Evolutionary conservation across 2,888 invertebrate genomes (phyloP).

Genomic region (Pemphredon lugubris): DNA sequence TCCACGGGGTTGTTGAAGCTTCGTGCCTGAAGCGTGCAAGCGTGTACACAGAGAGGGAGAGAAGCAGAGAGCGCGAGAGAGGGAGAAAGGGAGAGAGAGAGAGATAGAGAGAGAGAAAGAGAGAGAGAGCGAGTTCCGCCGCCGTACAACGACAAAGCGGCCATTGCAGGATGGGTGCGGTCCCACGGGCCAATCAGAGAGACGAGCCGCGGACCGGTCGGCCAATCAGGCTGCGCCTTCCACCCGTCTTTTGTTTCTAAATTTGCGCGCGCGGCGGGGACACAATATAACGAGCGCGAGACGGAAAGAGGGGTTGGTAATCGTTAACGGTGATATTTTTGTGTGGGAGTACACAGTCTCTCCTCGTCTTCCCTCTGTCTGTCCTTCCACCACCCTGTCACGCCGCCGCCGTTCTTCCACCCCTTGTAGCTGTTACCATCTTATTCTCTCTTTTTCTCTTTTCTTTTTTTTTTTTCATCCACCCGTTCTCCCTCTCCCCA

Average conservation of each 20-base stretch:
- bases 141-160: conserved; percentile 78
- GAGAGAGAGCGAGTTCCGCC: conserved; percentile 46
- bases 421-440: conserved; percentile 21
- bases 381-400: conserved; percentile 37
- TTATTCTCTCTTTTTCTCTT: conserved; percentile 8
- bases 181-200: conserved; percentile 79
- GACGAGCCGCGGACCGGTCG: conserved; percentile 73
- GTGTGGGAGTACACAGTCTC: conserved; percentile 55
- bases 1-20: conserved; percentile 65
- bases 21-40: conserved; percentile 67
- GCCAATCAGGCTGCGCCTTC: conserved; percentile 78
- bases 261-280: conserved; percentile 74
- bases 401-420: conserved; percentile 17
- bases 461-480: conserved; percentile 3
- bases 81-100: conserved; percentile 11
- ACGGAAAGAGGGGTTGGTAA: conserved; percentile 70
- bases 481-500: conserved; percentile 1
- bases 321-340: conserved; percentile 79
- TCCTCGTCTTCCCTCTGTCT: conserved; percentile 47
- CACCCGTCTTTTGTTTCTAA: conserved; percentile 79
- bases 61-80: conserved; percentile 15
- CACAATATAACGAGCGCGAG: conserved; percentile 77
- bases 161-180: conserved; percentile 81
- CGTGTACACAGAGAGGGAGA: conserved; percentile 56
- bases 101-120: conserved; percentile 46